Percentiles rank a stretch among this genome's conserved stretches.
Conservation (phyloP, 2,113 vertebrate species). For the Grallaria varia region DNA sequence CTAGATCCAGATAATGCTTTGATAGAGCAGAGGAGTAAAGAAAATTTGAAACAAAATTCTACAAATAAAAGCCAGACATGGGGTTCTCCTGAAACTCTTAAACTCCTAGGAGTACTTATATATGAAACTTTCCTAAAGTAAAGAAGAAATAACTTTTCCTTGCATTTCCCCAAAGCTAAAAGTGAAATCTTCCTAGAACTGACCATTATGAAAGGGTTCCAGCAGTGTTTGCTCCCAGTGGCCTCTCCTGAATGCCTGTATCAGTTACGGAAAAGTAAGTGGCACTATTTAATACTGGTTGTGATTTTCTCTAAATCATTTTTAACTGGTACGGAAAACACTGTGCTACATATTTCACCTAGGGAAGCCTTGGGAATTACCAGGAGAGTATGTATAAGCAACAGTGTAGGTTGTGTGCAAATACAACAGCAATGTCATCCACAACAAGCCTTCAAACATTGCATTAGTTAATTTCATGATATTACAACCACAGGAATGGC, state of each 20-base stretch:
- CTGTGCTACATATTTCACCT: not conserved
- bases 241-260: not conserved
- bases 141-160: not conserved
- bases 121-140: not conserved
- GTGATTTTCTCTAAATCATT: not conserved
- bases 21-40: not conserved
- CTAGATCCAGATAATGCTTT: not conserved
- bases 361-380: not conserved
- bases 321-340: not conserved
- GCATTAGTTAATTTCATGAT: too few relatives aligned
- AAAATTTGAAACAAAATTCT: not conserved
- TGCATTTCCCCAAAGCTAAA: not conserved
- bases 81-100: not conserved
- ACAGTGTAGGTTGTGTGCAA: too few relatives aligned
- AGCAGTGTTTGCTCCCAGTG: not conserved
- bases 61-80: not conserved
- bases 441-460: too few relatives aligned
- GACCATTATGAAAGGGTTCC: not conserved
- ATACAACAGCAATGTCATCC: too few relatives aligned
- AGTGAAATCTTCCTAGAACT: not conserved
- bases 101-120: not conserved
- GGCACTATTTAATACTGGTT: not conserved
- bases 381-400: too few relatives aligned
- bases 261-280: too few relatives aligned
- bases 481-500: too few relatives aligned